Evolutionary conservation across 2,113 vertebrate genomes (phyloP), one percentile per base, ranked within the genome.

Genomic region (Nibea coibor): DNA sequence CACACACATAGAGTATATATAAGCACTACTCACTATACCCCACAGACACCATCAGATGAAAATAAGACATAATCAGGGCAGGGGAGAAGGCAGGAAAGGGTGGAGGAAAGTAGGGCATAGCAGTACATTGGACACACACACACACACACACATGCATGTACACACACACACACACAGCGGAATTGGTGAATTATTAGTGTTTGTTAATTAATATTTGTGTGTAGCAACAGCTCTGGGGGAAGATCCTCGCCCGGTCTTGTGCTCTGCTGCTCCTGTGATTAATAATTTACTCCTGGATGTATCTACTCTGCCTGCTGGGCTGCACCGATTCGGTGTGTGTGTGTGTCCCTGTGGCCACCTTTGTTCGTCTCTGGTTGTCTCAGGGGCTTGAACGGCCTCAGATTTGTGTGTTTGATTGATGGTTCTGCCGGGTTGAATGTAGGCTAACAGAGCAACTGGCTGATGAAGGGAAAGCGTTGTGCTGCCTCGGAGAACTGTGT

Each of bases 11-110:
- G 24, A 26, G 54, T 54, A 54, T 45, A 31, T 66, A 56, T 51
- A 51, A 26, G 20, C 42, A 58, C 42, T 51, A 20, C 45, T 68
- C 59, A 71, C 43, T 62, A 78, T 72, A 80, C 78, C 68, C 83
- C 59, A 81, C 19, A 82, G 83, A 88, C 73, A 66, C 68, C 48
- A 72, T 86, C 81, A 86, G 58, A 88, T 80, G 87, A 74, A 88
- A 84, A 80, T 75, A 62, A 84, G 88, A 84, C 91, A 82, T 90
- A 93, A 91, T 91, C 83, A 86, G 90, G 89, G 71, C 89, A 91
- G 63, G 50, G 62, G 80, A 81, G 80, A 70, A 74, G 61, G 56
- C 56, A 67, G 73, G 70, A 74, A 62, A 69, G 65, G 77, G 70
- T 63, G 62, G 58, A 51, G 43, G 72, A 83, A 91, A 90, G 84